phyloP scores from a whole-genome alignment of 2,113 vertebrate species.

The Podarcis muralis region DNA sequence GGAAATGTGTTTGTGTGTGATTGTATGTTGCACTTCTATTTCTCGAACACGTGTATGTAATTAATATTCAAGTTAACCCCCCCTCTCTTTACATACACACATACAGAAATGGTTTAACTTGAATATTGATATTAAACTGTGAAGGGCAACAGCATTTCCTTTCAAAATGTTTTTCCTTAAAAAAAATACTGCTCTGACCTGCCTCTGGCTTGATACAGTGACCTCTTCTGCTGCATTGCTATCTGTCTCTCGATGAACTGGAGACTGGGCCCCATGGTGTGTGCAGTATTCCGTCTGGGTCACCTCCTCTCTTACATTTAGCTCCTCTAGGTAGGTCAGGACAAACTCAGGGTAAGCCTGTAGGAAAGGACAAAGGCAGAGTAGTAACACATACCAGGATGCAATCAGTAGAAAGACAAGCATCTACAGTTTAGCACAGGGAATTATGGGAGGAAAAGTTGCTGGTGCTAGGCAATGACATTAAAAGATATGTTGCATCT shows the following conservation, averaged over 20 bases:
- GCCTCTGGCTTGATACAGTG: conserved; percentile 64
- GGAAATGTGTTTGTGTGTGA: not conserved
- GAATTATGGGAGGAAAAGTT: conserved; percentile 16
- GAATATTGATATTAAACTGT: not conserved
- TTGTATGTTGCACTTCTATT: not conserved
- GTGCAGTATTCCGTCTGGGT: conserved; percentile 66
- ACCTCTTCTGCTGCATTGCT: conserved; percentile 71
- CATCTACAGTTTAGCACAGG: conserved; percentile 7
- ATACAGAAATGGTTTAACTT: too few species aligned
- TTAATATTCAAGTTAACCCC: not conserved
- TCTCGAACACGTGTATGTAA: not conserved
- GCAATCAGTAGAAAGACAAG: conserved; percentile 44
- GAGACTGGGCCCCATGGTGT: conserved; percentile 62
- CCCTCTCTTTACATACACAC: too few species aligned
- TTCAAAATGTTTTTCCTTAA: conserved; percentile 48
- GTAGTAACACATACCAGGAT: conserved; percentile 42
- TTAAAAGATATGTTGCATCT: conserved; percentile 2
- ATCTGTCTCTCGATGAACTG: conserved; percentile 60
- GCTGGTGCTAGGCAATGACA: conserved; percentile 16
- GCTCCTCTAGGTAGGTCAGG: conserved; percentile 80
- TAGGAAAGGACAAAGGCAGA: conserved; percentile 65
- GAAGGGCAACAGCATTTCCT: conserved; percentile 44
- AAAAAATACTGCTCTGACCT: conserved; percentile 59
- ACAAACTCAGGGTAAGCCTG: conserved; percentile 78
- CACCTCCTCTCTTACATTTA: conserved; percentile 71